Conservation (phyloP, 2,113 vertebrate species). For the Myotis lucifugus region DNA sequence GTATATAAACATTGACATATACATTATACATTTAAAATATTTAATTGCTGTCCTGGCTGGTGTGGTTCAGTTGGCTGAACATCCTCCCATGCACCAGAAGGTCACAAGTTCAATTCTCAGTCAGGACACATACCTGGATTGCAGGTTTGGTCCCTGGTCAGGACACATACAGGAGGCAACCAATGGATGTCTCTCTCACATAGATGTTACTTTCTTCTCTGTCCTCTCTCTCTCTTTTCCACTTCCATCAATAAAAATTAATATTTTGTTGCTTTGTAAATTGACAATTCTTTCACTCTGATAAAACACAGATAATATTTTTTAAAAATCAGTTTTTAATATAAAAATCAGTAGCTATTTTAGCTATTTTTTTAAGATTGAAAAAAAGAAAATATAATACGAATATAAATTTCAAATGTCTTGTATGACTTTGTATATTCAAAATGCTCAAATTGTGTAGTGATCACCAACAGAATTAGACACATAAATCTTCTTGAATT, state of each 20-base stretch:
- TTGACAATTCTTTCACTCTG: not conserved
- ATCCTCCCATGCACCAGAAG: not conserved
- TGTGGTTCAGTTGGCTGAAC: not conserved
- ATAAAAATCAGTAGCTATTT: not conserved
- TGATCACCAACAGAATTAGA: not conserved
- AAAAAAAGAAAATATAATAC: not conserved
- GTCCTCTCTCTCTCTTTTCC: not conserved
- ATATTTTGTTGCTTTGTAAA: not conserved
- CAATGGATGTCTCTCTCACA: not conserved
- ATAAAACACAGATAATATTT: constrained; percentile 14
- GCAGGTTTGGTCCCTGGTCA: not conserved
- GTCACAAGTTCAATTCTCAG: not conserved
- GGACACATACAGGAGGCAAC: not conserved
- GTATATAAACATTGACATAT: not conserved
- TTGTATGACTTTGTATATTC: not conserved
- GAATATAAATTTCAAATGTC: constrained; percentile 18
- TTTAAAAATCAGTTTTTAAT: not conserved
- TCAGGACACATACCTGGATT: not conserved
- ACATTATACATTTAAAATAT: constrained; percentile 1
- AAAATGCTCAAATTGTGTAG: not conserved
- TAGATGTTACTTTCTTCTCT: not conserved
- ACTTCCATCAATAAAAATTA: not conserved
- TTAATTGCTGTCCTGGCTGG: not conserved
- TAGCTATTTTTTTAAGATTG: not conserved
- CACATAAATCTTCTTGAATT: not conserved